Percentiles rank a stretch among this genome's conserved stretches.
Conservation (phyloP, 2,888 invertebrate species). For the Tricholauxania praeusta region DNA sequence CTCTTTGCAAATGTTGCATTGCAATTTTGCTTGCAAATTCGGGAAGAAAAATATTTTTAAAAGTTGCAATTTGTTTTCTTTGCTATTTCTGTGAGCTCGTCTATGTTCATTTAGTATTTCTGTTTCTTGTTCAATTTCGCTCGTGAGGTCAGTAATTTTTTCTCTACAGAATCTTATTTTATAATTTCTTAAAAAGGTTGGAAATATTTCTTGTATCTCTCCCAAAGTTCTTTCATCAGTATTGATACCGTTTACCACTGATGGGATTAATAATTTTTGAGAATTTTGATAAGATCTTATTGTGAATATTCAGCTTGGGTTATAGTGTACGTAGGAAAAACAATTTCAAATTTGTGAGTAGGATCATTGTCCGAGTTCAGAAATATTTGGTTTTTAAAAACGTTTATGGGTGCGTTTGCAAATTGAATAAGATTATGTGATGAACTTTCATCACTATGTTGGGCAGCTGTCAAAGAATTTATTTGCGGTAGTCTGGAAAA, state of each 20-base stretch:
- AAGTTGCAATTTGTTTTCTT: too few relatives aligned
- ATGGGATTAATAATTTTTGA: constrained; percentile 29
- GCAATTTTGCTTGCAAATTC: not conserved
- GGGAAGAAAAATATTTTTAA: too few relatives aligned
- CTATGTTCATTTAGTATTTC: too few relatives aligned
- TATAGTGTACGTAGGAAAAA: constrained; percentile 36
- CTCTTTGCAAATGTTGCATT: constrained; percentile 34
- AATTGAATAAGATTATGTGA: constrained; percentile 40
- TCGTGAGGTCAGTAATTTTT: constrained; percentile 18
- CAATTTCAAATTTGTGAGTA: constrained; percentile 34
- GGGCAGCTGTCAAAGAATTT: not conserved
- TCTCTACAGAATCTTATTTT: constrained; percentile 22
- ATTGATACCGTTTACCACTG: constrained; percentile 9
- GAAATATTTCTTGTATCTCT: constrained; percentile 33
- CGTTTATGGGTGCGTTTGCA: constrained; percentile 41
- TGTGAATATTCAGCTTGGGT: constrained; percentile 14
- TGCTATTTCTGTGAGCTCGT: too few relatives aligned
- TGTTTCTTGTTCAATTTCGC: constrained; percentile 17
- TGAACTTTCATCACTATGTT: constrained; percentile 44
- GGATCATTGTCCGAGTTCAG: constrained; percentile 11
- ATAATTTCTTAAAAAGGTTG: constrained; percentile 35
- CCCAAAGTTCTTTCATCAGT: constrained; percentile 27
- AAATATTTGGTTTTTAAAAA: constrained; percentile 44
- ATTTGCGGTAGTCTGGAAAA: not conserved
- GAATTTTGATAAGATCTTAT: constrained; percentile 17